Base-by-base conservation (phyloP, 1,140 invertebrate genomes). In the Zaprionus lachaisei region DNA sequence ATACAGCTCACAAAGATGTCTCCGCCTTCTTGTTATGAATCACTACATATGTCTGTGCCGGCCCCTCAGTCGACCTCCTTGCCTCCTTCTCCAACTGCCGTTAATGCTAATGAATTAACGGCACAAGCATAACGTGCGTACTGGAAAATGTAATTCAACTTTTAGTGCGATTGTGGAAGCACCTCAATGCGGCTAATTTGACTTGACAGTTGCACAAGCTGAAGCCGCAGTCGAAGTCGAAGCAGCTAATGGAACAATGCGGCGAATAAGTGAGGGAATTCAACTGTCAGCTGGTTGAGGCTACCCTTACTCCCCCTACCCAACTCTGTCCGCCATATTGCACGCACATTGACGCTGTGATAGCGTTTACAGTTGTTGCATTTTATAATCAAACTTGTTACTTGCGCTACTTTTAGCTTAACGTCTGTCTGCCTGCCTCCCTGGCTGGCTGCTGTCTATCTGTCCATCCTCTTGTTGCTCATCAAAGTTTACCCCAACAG, bases 281-380 rank as follows among this genome's bases (percentile, higher is more conserved):
- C 15, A 15, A 34, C 72, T 70, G 64, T 67, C 70, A 38, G 47
- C n/a, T 58, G 37, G 12, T 22, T 51, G 9, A n/a, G 12, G 5
- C n/a, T 7, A 24, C 9, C 26, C 11, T 20, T 14, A 17, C 15
- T 38, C 6, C 12, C 28, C 4, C 15, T 38, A 31, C 22, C 28
- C 24, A 11, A 7, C n/a, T 14, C 37, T 61, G 31, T 14, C 12
- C 14, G n/a, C 41, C 58, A 51, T 68, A 34, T 72, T 77, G 77
- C 81, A 89, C 74, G 57, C 81, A 89, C 83, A 81, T 89, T 81
- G 72, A 55, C 74, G 78, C 75, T 77, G 77, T 81, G 69, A 87
- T 87, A 89, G 89, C 81, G 81, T 87, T 87, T 89, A 89, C 81
- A 87, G 84, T 87, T 87, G 84, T 79, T 87, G 84, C 84, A 87